Percentiles rank a stretch among this genome's conserved stretches.
These are phyloP conservation scores for Odontomyia ornata DNA, from an alignment of 2,888 invertebrate genomes.

Conservation along the genomic window DNA sequence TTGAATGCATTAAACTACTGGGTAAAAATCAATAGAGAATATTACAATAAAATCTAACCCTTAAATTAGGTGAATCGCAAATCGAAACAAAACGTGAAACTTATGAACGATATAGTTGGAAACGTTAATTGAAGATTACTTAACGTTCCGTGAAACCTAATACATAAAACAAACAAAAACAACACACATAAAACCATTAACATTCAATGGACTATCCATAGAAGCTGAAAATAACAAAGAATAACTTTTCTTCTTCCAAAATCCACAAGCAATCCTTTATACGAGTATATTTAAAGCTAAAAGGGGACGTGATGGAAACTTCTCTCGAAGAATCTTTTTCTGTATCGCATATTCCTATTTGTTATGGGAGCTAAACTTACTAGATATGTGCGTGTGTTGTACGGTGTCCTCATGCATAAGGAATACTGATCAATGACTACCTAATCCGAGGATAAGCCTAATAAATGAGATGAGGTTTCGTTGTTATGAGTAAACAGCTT, in stretches of 20 bases:
- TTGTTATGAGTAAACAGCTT: slow-evolving; percentile 3
- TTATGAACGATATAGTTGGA: too few relatives aligned
- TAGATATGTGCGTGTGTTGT: background rate
- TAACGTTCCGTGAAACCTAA: too few relatives aligned
- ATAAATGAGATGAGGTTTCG: slow-evolving; percentile 27
- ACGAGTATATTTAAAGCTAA: background rate
- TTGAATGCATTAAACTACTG: too few relatives aligned
- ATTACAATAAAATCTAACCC: too few relatives aligned
- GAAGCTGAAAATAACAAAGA: background rate
- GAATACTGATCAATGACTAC: slow-evolving; percentile 40
- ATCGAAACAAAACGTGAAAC: too few relatives aligned
- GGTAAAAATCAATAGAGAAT: too few relatives aligned
- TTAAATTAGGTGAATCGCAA: too few relatives aligned
- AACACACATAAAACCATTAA: too few relatives aligned
- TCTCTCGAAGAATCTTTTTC: background rate
- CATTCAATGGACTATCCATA: too few relatives aligned
- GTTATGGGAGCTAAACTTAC: background rate
- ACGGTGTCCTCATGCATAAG: background rate
- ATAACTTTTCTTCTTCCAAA: slow-evolving; percentile 2
- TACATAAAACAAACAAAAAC: too few relatives aligned
- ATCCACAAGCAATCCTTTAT: background rate
- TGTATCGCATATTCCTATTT: background rate
- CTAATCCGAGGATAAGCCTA: slow-evolving; percentile 37
- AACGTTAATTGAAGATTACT: too few relatives aligned
- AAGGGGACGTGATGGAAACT: too few relatives aligned